Percentiles rank a stretch among this genome's conserved stretches.
Conservation (phyloP, 1,140 invertebrate species). For the Halyomorpha halys region DNA sequence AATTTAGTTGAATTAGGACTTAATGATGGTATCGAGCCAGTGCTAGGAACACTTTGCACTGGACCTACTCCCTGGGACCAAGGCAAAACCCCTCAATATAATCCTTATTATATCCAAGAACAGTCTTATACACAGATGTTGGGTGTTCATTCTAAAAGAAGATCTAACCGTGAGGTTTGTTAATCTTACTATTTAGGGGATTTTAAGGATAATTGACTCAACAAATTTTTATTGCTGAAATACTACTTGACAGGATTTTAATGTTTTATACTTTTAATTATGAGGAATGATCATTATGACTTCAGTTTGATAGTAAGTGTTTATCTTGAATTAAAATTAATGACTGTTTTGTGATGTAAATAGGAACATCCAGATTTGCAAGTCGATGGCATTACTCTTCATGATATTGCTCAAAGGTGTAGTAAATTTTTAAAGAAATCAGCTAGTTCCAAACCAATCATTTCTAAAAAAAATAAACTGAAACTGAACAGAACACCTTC, state of each 20-base stretch:
- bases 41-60: conserved; percentile 21
- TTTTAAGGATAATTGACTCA: no score
- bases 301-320: no score
- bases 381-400: conserved; percentile 45
- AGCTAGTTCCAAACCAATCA: conserved; percentile 12
- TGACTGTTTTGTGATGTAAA: background rate
- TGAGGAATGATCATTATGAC: no score
- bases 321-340: no score
- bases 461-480: conserved; percentile 22
- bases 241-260: no score
- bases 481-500: conserved; percentile 18
- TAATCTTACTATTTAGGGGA: conserved; percentile 6
- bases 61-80: conserved; percentile 24
- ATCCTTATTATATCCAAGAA: conserved; percentile 21
- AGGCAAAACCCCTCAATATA: conserved; percentile 8
- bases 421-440: conserved; percentile 25
- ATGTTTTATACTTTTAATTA: no score
- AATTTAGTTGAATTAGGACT: background rate
- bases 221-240: no score
- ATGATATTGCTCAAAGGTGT: conserved; percentile 41
- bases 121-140: conserved; percentile 42
- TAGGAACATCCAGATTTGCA: conserved; percentile 47
- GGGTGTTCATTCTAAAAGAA: conserved; percentile 49
- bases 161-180: conserved; percentile 45
- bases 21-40: conserved; percentile 7